Evolutionary conservation across 2,888 invertebrate genomes (phyloP).

Genomic region (Spialia ferax): DNA sequence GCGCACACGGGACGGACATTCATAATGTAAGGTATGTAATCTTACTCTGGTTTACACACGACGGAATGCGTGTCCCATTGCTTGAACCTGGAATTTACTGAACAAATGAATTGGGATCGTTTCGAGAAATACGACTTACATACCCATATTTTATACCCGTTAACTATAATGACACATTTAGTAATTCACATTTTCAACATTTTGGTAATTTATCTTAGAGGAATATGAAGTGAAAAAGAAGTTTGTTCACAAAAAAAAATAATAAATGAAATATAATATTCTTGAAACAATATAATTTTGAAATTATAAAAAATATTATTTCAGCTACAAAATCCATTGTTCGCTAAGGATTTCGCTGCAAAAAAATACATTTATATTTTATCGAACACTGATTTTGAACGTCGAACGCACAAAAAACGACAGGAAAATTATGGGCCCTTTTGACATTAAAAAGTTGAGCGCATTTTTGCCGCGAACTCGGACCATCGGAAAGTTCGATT

Average conservation of each 20-base stretch:
- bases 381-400: slow-evolving; percentile 24
- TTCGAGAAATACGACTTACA: not conserved
- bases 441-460: slow-evolving; percentile 35
- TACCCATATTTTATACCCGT: too few species aligned
- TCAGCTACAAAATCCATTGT: not conserved
- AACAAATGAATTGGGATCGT: not conserved
- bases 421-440: slow-evolving; percentile 39
- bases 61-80: not conserved
- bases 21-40: not conserved
- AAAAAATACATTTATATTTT: not conserved
- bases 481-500: slow-evolving; percentile 64
- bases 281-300: too few species aligned
- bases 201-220: too few species aligned
- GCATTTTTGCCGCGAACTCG: slow-evolving; percentile 27
- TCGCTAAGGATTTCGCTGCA: not conserved
- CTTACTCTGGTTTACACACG: not conserved
- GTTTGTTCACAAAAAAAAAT: too few species aligned
- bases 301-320: too few species aligned
- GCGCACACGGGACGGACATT: not conserved
- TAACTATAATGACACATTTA: too few species aligned
- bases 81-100: not conserved
- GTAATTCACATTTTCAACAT: too few species aligned
- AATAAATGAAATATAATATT: too few species aligned
- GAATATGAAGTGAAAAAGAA: too few species aligned
- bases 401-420: slow-evolving; percentile 24